Percentiles rank a stretch among this genome's conserved stretches.
Evolutionary conservation across 2,888 invertebrate species (phyloP).

Genomic region (Nephrotoma guestfalica): DNA sequence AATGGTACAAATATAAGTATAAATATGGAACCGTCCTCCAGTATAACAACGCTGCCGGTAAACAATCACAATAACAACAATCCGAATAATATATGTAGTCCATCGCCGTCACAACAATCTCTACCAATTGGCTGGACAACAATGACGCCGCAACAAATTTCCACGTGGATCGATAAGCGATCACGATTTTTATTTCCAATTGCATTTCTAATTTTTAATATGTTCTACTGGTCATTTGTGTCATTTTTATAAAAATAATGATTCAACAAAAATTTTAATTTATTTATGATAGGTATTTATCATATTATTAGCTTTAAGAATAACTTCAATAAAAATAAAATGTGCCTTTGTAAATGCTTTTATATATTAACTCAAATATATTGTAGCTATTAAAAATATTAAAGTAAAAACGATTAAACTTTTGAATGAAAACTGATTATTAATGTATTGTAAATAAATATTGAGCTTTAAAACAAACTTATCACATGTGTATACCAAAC

Average conservation of each 20-base stretch:
- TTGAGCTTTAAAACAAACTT: too few relatives aligned
- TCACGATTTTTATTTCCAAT: slow-evolving; percentile 64
- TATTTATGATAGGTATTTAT: not conserved
- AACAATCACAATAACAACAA: slow-evolving; percentile 19
- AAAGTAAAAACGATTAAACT: too few relatives aligned
- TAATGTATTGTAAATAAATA: too few relatives aligned
- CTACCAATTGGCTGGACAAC: slow-evolving; percentile 49
- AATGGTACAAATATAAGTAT: slow-evolving; percentile 15
- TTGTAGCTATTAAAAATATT: too few relatives aligned
- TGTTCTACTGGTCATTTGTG: slow-evolving; percentile 65
- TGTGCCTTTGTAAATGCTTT: not conserved
- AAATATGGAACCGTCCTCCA: slow-evolving; percentile 16
- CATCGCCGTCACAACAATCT: slow-evolving; percentile 25
- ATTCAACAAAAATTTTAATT: not conserved
- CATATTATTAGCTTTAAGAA: not conserved
- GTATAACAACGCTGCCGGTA: slow-evolving; percentile 12
- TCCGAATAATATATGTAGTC: slow-evolving; percentile 29
- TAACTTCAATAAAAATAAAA: not conserved
- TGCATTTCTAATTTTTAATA: slow-evolving; percentile 64
- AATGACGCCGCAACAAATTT: slow-evolving; percentile 78
- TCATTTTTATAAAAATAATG: slow-evolving; percentile 34
- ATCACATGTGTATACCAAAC: too few relatives aligned
- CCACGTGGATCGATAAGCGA: slow-evolving; percentile 67
- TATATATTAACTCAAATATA: too few relatives aligned
- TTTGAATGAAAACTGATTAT: too few relatives aligned